phyloP scores from a whole-genome alignment of 1,140 invertebrate genomes.

The Drusus annulatus region DNA sequence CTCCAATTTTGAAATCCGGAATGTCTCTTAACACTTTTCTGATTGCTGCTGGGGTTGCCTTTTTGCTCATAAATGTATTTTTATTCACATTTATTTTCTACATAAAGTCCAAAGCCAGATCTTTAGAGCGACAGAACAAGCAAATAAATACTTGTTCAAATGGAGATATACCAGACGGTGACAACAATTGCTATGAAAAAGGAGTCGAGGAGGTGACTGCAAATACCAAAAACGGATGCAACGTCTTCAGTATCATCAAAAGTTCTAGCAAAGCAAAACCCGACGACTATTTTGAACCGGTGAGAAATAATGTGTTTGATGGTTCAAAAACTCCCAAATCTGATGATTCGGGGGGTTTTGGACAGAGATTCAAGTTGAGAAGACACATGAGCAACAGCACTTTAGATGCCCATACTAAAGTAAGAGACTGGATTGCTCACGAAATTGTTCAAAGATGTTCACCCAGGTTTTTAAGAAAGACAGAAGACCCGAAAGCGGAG shows the following conservation, averaged over 20 bases:
- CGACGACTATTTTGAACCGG: slow-evolving; percentile 74
- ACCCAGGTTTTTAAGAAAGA: slow-evolving; percentile 75
- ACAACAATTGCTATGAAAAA: slow-evolving; percentile 67
- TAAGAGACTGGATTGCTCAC: slow-evolving; percentile 87
- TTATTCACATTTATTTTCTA: slow-evolving; percentile 85
- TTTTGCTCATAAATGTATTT: slow-evolving; percentile 87
- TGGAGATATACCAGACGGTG: slow-evolving; percentile 59
- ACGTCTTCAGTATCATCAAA: slow-evolving; percentile 73
- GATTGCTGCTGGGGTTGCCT: slow-evolving; percentile 83
- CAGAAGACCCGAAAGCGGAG: slow-evolving; percentile 65
- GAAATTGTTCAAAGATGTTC: slow-evolving; percentile 82
- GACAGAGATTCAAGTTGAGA: slow-evolving; percentile 76
- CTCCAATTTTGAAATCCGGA: slow-evolving; percentile 68
- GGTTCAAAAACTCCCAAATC: slow-evolving; percentile 77
- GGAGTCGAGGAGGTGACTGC: slow-evolving; percentile 65
- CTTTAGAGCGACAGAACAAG: slow-evolving; percentile 71
- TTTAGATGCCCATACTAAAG: slow-evolving; percentile 87
- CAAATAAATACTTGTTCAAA: slow-evolving; percentile 61
- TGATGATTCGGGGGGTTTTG: slow-evolving; percentile 71
- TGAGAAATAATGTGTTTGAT: slow-evolving; percentile 63
- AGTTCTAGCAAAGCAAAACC: slow-evolving; percentile 68
- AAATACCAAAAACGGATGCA: slow-evolving; percentile 70
- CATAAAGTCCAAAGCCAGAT: slow-evolving; percentile 76
- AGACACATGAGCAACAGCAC: slow-evolving; percentile 84
- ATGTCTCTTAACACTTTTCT: slow-evolving; percentile 79